A percentile compares a stretch with the other conserved stretches of the same genome.
Conservation (phyloP, 2,113 vertebrate genomes). For the Macaca mulatta region DNA sequence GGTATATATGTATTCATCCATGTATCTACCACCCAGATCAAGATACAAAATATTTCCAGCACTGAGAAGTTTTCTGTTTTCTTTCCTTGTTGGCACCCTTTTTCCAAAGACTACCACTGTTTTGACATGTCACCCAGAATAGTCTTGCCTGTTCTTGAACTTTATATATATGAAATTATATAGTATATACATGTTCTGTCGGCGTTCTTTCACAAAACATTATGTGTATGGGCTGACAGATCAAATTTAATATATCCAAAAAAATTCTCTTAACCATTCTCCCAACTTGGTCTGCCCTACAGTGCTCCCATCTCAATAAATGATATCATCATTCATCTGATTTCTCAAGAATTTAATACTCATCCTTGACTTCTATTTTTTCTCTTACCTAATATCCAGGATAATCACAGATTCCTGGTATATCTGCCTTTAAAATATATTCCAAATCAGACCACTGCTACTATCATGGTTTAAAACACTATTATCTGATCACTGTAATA, state of each 20-base stretch:
- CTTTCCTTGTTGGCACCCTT: not conserved
- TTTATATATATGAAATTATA: not conserved
- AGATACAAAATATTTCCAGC: conserved; percentile 33
- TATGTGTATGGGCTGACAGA: not conserved
- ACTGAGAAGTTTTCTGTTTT: not conserved
- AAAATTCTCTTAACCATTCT: not conserved
- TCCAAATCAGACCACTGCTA: not conserved
- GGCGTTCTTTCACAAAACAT: not conserved
- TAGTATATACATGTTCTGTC: not conserved
- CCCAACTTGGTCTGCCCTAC: not conserved
- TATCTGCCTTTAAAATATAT: conserved; percentile 3
- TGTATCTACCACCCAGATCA: not conserved
- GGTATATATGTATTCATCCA: not conserved
- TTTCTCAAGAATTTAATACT: not conserved
- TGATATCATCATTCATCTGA: not conserved
- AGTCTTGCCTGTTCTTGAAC: not conserved
- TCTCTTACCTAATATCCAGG: not conserved
- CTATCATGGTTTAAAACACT: not conserved
- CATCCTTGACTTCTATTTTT: not conserved
- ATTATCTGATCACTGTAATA: not conserved
- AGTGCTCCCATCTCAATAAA: not conserved
- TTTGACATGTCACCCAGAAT: not conserved
- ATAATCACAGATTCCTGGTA: not conserved
- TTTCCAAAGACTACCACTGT: not conserved
- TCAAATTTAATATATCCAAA: conserved; percentile 7